phyloP scores from a whole-genome alignment of 2,888 invertebrate species.

The Drosophila kuntzei region DNA sequence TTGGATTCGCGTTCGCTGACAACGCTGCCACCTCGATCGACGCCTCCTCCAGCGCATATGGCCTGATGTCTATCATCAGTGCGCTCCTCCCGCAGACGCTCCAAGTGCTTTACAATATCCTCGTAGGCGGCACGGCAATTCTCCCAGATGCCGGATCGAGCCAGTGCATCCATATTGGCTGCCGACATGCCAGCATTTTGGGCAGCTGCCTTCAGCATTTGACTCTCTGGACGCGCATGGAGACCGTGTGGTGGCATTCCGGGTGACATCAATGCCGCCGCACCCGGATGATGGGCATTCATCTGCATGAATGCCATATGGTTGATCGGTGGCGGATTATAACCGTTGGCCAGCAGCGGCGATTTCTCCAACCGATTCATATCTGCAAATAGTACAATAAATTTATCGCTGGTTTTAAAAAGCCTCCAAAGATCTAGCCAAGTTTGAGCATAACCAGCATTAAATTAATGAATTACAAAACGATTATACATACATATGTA shows the following conservation, averaged over 20 bases:
- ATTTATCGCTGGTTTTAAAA: constrained; percentile 9
- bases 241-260: constrained; percentile 94
- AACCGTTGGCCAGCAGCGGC: constrained; percentile 95
- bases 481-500: constrained; percentile 15
- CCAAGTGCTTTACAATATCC: constrained; percentile 97
- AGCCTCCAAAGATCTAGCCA: neutral
- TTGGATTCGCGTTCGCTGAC: constrained; percentile 92
- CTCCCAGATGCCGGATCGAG: constrained; percentile 97
- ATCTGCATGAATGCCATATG: constrained; percentile 98
- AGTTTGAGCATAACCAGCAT: neutral
- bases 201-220: constrained; percentile 90
- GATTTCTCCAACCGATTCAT: constrained; percentile 96
- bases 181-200: constrained; percentile 89
- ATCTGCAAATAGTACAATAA: constrained; percentile 87
- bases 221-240: constrained; percentile 91
- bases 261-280: constrained; percentile 92
- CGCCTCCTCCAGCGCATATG: constrained; percentile 87
- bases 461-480: neutral
- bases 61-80: constrained; percentile 93
- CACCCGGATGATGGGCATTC: constrained; percentile 91
- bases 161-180: constrained; percentile 93
- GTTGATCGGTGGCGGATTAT: constrained; percentile 96
- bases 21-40: constrained; percentile 77
- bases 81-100: constrained; percentile 96
- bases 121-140: constrained; percentile 97